Evolutionary conservation across 2,113 vertebrate species (phyloP).

Genomic region (Aspiorhynchus laticeps): DNA sequence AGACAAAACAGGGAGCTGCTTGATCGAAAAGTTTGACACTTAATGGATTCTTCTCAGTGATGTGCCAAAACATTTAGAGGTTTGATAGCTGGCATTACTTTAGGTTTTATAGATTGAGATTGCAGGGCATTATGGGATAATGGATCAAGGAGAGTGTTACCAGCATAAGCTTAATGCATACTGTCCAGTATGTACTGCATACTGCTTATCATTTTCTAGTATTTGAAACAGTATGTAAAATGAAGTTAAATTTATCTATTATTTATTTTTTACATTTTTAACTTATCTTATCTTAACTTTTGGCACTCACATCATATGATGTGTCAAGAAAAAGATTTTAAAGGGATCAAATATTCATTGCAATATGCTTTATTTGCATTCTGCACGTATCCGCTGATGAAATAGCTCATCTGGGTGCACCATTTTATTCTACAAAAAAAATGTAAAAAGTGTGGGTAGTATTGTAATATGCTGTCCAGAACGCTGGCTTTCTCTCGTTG

Average conservation of each 20-base stretch:
- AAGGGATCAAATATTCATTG: neutral
- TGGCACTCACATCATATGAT: neutral
- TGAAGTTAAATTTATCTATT: no score
- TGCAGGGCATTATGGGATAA: slow-evolving; percentile 5
- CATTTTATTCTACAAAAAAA: neutral
- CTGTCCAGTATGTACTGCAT: neutral
- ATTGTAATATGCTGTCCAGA: neutral
- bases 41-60: slow-evolving; percentile 38
- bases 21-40: slow-evolving; percentile 22
- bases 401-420: neutral
- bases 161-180: neutral
- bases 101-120: slow-evolving; percentile 13
- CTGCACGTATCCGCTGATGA: neutral
- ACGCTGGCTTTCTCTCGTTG: neutral
- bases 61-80: neutral
- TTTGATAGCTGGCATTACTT: slow-evolving; percentile 3
- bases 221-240: neutral
- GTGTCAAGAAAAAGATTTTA: neutral
- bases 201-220: neutral
- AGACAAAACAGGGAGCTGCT: neutral
- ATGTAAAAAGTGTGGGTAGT: neutral
- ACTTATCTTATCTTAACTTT: no score
- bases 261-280: no score
- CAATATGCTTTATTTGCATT: neutral
- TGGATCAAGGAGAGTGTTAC: slow-evolving; percentile 11